A percentile compares a stretch with the other conserved stretches of the same genome.
Evolutionary conservation across 2,113 vertebrate genomes (phyloP).

Genomic region (Anseranas semipalmata): DNA sequence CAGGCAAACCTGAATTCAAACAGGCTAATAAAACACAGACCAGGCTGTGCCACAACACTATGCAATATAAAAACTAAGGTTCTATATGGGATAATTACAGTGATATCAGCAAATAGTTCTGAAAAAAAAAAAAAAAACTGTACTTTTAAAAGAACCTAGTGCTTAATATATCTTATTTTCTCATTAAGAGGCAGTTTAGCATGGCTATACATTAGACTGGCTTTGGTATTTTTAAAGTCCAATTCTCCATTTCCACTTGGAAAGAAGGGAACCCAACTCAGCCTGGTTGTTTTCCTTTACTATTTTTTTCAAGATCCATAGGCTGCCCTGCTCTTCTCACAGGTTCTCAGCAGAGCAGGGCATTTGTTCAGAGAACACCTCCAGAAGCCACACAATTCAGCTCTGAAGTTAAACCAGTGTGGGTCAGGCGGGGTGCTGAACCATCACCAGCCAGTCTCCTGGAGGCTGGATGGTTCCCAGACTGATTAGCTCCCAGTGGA

Average conservation of each 20-base stretch:
- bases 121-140: neutral
- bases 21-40: neutral
- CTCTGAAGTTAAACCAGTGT: neutral
- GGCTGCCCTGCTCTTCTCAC: neutral
- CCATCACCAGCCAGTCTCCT: neutral
- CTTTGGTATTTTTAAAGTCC: neutral
- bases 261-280: neutral
- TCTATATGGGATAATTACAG: neutral
- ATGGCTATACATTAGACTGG: neutral
- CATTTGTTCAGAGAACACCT: neutral
- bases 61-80: neutral
- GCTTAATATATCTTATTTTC: neutral
- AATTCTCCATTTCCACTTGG: constrained; percentile 6
- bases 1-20: neutral
- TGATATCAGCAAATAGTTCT: neutral
- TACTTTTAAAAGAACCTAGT: neutral
- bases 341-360: neutral
- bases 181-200: neutral
- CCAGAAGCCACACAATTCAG: neutral
- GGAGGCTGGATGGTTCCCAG: neutral
- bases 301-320: neutral
- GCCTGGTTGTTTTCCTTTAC: neutral
- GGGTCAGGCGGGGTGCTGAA: neutral
- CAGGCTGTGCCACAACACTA: neutral
- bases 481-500: constrained; percentile 21